phyloP scores from a whole-genome alignment of 1,140 invertebrate species.

The Lepidotrigona ventralis region DNA sequence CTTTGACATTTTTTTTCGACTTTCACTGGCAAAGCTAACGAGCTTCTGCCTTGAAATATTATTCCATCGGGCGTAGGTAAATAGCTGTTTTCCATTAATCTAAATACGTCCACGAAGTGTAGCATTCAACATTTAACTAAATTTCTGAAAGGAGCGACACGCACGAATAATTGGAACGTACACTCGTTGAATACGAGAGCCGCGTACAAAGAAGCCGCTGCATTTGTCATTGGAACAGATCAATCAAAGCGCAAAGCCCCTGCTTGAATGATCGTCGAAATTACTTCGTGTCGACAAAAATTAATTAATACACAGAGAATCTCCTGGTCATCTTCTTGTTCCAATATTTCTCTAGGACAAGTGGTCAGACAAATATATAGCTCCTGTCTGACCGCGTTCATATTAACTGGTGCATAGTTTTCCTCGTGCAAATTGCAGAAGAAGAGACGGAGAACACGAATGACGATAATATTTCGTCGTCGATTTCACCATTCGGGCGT shows the following conservation, averaged over 20 bases:
- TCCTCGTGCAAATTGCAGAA: background rate
- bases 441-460: background rate
- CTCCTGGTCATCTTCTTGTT: conserved; percentile 1
- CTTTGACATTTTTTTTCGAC: background rate
- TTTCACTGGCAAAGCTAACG: background rate
- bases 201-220: background rate
- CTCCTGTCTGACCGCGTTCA: background rate
- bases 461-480: background rate
- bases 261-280: background rate
- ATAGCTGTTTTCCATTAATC: background rate
- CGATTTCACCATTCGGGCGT: background rate
- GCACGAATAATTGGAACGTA: background rate
- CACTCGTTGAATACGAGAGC: background rate
- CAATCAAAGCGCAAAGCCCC: conserved; percentile 2
- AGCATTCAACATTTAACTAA: background rate
- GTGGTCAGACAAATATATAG: conserved; percentile 1
- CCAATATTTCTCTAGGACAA: conserved; percentile 7
- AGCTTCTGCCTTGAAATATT: background rate
- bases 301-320: conserved; percentile 2
- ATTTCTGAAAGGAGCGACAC: background rate
- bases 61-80: background rate
- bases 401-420: background rate
- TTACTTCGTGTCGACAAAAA: conserved; percentile 2
- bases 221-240: background rate
- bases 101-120: background rate